Evolutionary conservation across 2,797 vertebrate genomes (phyloP).

Genomic region (Characodon lateralis): DNA sequence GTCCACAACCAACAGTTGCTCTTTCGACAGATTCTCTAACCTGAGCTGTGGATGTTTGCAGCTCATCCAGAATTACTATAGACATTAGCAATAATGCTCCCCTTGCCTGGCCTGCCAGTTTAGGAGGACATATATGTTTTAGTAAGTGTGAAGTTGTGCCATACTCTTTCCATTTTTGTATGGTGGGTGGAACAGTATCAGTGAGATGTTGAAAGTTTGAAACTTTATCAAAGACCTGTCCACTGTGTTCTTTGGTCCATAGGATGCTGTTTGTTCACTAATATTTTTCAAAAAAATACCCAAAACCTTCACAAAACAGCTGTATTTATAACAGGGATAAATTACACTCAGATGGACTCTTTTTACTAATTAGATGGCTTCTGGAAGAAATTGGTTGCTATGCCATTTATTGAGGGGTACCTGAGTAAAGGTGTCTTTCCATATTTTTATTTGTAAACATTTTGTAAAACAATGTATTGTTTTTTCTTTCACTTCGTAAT

Average conservation of each 20-base stretch:
- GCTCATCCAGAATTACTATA: background rate
- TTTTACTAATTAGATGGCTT: no score
- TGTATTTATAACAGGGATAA: no score
- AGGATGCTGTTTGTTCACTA: no score
- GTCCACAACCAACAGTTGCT: background rate
- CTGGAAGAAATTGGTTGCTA: no score
- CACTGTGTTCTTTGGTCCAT: no score
- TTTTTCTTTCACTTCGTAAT: background rate
- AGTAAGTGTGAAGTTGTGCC: background rate
- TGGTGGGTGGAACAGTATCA: background rate
- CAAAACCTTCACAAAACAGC: no score
- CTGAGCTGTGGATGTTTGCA: background rate
- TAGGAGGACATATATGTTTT: background rate
- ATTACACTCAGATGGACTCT: no score
- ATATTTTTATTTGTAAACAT: no score
- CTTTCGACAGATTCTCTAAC: background rate
- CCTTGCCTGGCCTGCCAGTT: background rate
- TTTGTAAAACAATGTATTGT: background rate
- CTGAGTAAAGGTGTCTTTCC: no score
- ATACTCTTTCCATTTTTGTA: background rate
- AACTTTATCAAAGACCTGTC: background rate
- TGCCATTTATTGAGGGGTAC: no score
- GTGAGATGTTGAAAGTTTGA: background rate
- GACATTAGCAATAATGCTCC: no score
- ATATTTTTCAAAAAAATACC: no score